Conservation (phyloP, 2,797 vertebrate genomes). For the Anableps anableps region DNA sequence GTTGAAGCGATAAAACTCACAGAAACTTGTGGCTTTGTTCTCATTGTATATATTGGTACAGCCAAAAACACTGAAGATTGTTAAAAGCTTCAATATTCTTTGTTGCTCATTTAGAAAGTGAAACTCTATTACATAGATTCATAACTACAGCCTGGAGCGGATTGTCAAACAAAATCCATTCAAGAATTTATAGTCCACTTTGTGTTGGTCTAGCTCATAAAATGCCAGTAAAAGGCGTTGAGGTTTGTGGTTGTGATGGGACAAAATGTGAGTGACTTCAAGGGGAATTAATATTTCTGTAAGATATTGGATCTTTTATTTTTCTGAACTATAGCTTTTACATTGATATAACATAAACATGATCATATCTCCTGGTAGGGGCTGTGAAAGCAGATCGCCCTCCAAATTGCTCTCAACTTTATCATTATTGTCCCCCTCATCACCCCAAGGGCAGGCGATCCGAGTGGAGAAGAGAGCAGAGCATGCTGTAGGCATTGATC, state of each 20-base stretch:
- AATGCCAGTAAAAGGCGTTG: background rate
- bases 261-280: background rate
- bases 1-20: background rate
- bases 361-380: background rate
- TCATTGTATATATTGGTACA: background rate
- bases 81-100: background rate
- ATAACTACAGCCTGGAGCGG: too few species aligned
- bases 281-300: background rate
- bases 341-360: background rate
- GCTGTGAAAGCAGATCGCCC: constrained; percentile 1
- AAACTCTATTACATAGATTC: background rate
- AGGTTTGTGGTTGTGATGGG: background rate
- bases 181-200: background rate
- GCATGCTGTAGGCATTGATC: constrained; percentile 26
- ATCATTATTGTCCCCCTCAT: constrained; percentile 11
- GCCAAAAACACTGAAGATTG: background rate
- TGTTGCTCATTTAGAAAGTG: background rate
- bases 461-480: constrained; percentile 14
- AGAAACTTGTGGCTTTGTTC: background rate
- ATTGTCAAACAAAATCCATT: background rate
- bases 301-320: background rate
- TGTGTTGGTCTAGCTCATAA: background rate
- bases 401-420: constrained; percentile 31
- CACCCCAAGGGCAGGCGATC: background rate
- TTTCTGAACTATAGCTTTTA: background rate